These are phyloP conservation scores for Spinibarbus caldwelli DNA, from an alignment of 2,797 vertebrate genomes.

Conservation along the genomic window DNA sequence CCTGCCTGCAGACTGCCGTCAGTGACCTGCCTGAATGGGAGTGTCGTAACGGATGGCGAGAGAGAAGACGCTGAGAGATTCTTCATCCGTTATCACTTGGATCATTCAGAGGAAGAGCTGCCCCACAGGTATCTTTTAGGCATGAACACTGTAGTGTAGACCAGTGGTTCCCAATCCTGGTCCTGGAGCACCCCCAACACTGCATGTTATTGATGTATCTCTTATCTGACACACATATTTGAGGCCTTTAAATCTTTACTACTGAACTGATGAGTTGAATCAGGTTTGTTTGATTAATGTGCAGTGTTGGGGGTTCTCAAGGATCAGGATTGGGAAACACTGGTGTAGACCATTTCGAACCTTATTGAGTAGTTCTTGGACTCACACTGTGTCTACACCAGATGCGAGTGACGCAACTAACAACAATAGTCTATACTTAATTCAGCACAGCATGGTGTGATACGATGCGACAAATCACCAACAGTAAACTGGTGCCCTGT, in stretches of 20 bases:
- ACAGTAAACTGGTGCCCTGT: background rate
- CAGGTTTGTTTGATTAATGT: background rate
- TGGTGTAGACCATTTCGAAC: background rate
- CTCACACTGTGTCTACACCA: background rate
- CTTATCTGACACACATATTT: background rate
- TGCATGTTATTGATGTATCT: background rate
- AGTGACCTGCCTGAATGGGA: conserved; percentile 90
- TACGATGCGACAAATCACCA: background rate
- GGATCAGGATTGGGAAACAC: background rate
- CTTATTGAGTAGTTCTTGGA: background rate
- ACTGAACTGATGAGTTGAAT: background rate
- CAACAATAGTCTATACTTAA: background rate
- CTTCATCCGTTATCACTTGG: conserved; percentile 93
- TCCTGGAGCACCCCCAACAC: background rate
- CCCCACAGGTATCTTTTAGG: conserved; percentile 78
- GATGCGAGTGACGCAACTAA: background rate
- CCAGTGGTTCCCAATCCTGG: background rate
- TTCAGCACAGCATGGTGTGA: background rate
- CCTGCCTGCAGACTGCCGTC: conserved; percentile 84
- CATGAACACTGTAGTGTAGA: background rate
- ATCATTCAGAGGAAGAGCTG: conserved; percentile 87
- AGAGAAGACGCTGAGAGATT: conserved; percentile 96
- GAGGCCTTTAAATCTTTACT: too few relatives aligned
- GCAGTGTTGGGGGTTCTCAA: background rate
- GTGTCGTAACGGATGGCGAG: conserved; percentile 87